Evolutionary conservation across 2,797 vertebrate genomes (phyloP).

Genomic region (Gymnocypris eckloni): DNA sequence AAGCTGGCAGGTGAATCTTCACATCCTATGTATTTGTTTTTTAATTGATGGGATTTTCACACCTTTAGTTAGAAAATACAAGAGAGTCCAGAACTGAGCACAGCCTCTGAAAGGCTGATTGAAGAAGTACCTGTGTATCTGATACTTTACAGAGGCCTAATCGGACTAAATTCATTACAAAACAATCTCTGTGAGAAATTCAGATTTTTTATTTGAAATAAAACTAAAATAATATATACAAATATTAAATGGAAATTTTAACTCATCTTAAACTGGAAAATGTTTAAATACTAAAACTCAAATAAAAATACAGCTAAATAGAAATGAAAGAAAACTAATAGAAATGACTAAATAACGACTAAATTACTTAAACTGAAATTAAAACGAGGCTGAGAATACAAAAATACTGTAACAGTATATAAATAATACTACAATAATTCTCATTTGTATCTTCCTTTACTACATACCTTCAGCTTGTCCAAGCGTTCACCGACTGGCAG

Average conservation of each 20-base stretch:
- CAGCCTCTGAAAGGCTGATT: background rate
- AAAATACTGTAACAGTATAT: background rate
- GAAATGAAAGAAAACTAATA: background rate
- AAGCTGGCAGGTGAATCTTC: background rate
- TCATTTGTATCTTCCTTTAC: background rate
- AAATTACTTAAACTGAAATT: background rate
- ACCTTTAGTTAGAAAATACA: background rate
- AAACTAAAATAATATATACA: background rate
- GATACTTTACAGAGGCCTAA: background rate
- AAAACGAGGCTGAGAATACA: background rate
- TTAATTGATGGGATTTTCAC: background rate
- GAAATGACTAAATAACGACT: background rate
- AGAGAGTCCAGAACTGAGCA: background rate
- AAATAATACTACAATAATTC: background rate
- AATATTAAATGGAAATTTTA: background rate
- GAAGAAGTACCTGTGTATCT: background rate
- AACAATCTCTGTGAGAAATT: background rate
- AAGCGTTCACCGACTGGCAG: conserved; percentile 70
- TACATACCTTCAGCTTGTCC: conserved; percentile 69
- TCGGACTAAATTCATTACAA: background rate
- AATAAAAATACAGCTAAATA: background rate
- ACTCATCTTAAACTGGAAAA: background rate
- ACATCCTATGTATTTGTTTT: background rate
- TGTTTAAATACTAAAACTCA: background rate
- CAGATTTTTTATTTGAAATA: background rate